Base-by-base conservation (phyloP, 2,797 vertebrate species). In the Poecilia picta region DNA sequence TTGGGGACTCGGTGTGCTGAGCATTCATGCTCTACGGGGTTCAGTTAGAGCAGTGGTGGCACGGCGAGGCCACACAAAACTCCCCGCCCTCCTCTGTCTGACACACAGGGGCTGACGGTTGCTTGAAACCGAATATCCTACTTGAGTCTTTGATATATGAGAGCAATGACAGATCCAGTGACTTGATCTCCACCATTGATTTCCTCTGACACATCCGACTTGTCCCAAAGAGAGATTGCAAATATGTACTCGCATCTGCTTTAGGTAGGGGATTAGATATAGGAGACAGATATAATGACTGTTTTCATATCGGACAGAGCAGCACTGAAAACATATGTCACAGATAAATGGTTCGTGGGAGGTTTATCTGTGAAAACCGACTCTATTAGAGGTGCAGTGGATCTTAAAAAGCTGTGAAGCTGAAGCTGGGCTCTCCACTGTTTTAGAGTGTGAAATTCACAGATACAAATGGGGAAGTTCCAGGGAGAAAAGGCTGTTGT, bases 61-160 rank as follows among this genome's bases (percentile, higher is more conserved):
- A 86, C 83, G 68, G 51, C 66, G 31, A 28, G 75, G 76, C 90
- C 76, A 83, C 79, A 76, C 72, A 16, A 86, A 84, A 88, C 81
- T 74, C 84, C 53, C 85, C 82, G 10, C 83, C 88, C 82, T 85
- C 72, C 79, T 73, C 46, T 49, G 5, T 71, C 41, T 71, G 68
- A 71, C 72, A 83, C 47, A 79, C 33, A 45, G 0, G 6, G 28
- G 76, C 72, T 53, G 84, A 43, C 47, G 43, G 62, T 71, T 79
- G 77, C 76, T 79, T 89, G 89, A 88, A 93, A 94, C 84, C 7
- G 12, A 88, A 94, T 91, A 89, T 77, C 76, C 79, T 59, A 3
- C 45, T 71, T 64, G 59, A 78, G 79, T 81, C 90, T 94, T 92
- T 94, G 91, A 95, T 92, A 91, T 87, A 53, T 82, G 90, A 95